These are phyloP conservation scores for Sinopyrophorus schimmeli DNA, from an alignment of 2,888 invertebrate genomes.

Conservation along the genomic window DNA sequence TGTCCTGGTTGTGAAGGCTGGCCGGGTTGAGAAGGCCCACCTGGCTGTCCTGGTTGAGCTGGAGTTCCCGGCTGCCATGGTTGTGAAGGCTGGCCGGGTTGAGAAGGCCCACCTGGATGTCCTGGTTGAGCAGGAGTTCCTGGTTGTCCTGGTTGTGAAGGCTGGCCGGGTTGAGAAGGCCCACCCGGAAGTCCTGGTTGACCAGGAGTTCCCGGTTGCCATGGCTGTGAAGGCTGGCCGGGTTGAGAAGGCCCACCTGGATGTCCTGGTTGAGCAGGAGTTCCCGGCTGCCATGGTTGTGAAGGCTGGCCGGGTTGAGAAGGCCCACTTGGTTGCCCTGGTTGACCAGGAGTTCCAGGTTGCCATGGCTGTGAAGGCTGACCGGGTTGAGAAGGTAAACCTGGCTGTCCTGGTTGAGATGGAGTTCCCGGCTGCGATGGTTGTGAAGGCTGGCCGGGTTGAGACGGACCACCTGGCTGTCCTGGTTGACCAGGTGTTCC, in stretches of 20 bases:
- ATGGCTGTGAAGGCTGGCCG: conserved; percentile 29
- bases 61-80: conserved; percentile 25
- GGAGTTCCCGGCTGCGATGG: conserved; percentile 10
- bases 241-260: conserved; percentile 24
- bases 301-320: conserved; percentile 41
- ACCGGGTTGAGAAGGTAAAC: conserved; percentile 30
- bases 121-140: conserved; percentile 62
- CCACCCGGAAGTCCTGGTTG: conserved; percentile 21
- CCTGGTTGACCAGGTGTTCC: conserved; percentile 21
- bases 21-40: conserved; percentile 33
- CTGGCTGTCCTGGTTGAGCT: conserved; percentile 45
- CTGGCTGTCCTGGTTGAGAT: conserved; percentile 23
- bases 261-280: conserved; percentile 16
- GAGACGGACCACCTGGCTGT: conserved; percentile 39
- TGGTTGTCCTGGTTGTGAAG: conserved; percentile 47
- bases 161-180: conserved; percentile 20
- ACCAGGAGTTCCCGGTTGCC: conserved; percentile 18
- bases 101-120: conserved; percentile 25
- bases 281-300: conserved; percentile 29
- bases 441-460: conserved; percentile 39
- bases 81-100: conserved; percentile 20
- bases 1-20: conserved; percentile 9
- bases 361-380: conserved; percentile 29
- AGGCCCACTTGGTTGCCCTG: conserved; percentile 29
- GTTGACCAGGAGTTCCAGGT: conserved; percentile 30